A percentile compares a stretch with the other conserved stretches of the same genome.
Conservation (phyloP, 2,888 invertebrate genomes). For the Callosobruchus maculatus region DNA sequence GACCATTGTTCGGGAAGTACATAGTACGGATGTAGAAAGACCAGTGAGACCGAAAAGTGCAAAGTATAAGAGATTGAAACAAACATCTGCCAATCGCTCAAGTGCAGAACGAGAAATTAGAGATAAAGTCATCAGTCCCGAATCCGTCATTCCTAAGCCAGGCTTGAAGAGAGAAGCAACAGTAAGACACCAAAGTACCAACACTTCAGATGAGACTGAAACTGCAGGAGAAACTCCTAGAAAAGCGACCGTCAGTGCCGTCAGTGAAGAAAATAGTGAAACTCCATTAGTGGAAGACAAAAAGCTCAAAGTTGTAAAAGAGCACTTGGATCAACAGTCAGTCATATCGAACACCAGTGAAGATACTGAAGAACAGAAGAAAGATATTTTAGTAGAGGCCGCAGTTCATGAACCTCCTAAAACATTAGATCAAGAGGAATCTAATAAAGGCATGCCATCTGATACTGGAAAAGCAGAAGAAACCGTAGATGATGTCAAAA, state of each 20-base stretch:
- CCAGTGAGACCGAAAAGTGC: conserved; percentile 38
- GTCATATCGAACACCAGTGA: conserved; percentile 42
- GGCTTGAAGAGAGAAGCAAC: conserved; percentile 9
- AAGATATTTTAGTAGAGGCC: conserved; percentile 43
- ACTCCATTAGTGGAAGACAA: not conserved
- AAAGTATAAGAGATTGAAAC: conserved; percentile 28
- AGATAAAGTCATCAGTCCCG: not conserved
- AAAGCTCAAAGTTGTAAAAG: not conserved
- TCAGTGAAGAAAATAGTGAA: conserved; percentile 4
- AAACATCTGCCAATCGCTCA: conserved; percentile 21
- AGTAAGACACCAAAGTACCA: conserved; percentile 28
- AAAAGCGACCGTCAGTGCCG: not conserved
- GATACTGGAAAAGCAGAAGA: conserved; percentile 1
- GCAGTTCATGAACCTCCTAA: conserved; percentile 45
- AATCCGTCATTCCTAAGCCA: conserved; percentile 3
- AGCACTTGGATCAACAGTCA: conserved; percentile 33
- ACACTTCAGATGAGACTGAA: conserved; percentile 29
- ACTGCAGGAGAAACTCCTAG: conserved; percentile 14
- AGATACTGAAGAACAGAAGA: conserved; percentile 37
- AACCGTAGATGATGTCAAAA: conserved; percentile 6
- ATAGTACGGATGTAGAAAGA: conserved; percentile 16
- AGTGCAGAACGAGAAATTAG: conserved; percentile 13
- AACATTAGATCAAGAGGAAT: conserved; percentile 22
- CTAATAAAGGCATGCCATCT: conserved; percentile 20
- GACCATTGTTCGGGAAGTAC: not conserved